These are phyloP conservation scores for Cyanistes caeruleus DNA, from an alignment of 2,113 vertebrate genomes.

Conservation along the genomic window DNA sequence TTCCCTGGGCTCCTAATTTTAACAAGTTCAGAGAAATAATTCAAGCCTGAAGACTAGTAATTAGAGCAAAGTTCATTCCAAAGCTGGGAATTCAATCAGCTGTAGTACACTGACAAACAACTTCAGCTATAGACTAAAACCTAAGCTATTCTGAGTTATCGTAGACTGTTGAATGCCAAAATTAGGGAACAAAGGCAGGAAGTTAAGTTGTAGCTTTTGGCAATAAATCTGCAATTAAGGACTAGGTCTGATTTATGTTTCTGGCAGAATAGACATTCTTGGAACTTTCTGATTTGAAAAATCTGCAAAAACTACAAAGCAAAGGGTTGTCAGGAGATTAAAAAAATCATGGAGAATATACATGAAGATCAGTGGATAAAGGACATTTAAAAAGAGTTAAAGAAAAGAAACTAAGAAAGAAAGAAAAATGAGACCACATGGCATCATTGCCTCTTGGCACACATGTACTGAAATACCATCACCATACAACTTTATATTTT, in stretches of 20 bases:
- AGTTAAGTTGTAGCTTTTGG: constrained; percentile 64
- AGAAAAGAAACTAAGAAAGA: neutral
- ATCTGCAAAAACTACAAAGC: neutral
- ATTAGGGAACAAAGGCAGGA: constrained; percentile 65
- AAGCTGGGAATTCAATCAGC: constrained; percentile 11
- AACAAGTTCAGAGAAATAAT: neutral
- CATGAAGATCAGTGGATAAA: neutral
- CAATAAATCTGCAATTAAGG: constrained; percentile 62
- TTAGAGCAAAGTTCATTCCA: neutral
- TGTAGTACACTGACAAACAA: neutral
- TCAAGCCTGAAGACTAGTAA: neutral
- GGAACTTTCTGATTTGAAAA: constrained; percentile 39
- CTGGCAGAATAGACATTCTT: constrained; percentile 9
- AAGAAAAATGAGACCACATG: neutral
- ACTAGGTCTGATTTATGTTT: constrained; percentile 42
- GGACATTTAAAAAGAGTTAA: neutral
- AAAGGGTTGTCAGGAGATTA: neutral
- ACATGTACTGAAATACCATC: neutral
- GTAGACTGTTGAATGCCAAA: constrained; percentile 16
- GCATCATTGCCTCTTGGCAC: neutral
- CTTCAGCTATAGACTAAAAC: constrained; percentile 28
- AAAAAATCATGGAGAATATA: neutral
- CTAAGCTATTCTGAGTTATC: constrained; percentile 54
- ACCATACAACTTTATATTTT: neutral
- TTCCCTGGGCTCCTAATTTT: neutral